Conservation (phyloP, 2,113 vertebrate species). For the Oncorhynchus clarkii region DNA sequence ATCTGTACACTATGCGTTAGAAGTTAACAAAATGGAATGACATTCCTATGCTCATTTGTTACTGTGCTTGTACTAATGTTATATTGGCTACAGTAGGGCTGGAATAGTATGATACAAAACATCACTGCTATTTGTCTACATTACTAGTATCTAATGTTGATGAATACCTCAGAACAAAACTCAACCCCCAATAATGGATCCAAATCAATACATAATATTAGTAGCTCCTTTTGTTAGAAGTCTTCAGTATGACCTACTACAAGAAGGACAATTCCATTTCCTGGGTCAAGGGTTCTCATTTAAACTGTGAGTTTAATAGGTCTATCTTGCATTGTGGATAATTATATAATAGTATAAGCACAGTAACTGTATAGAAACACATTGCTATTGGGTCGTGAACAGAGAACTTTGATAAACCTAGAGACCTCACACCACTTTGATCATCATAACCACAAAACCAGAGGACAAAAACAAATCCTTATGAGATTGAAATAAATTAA, state of each 20-base stretch:
- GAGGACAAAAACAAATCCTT: not conserved
- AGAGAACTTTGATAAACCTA: not conserved
- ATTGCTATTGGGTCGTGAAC: slow-evolving; percentile 65
- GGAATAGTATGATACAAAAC: not conserved
- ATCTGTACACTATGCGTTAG: slow-evolving; percentile 84
- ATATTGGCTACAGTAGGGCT: not conserved
- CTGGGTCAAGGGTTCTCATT: not conserved
- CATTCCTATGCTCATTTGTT: slow-evolving; percentile 70
- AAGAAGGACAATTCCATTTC: not conserved
- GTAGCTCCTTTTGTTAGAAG: not conserved
- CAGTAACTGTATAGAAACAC: slow-evolving; percentile 67
- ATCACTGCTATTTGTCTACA: not conserved
- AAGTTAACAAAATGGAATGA: slow-evolving; percentile 71
- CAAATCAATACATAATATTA: not conserved
- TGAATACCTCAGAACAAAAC: not conserved
- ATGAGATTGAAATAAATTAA: slow-evolving; percentile 27
- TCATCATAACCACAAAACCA: not conserved
- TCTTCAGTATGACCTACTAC: too few species aligned
- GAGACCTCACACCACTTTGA: not conserved
- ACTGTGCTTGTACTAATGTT: slow-evolving; percentile 75
- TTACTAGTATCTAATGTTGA: slow-evolving; percentile 1
- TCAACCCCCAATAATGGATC: not conserved
- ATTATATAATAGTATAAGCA: slow-evolving; percentile 65
- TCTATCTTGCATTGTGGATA: not conserved
- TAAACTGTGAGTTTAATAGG: not conserved